Evolutionary conservation across 1,140 invertebrate species (phyloP).

Genomic region (Saccostrea glomerata): DNA sequence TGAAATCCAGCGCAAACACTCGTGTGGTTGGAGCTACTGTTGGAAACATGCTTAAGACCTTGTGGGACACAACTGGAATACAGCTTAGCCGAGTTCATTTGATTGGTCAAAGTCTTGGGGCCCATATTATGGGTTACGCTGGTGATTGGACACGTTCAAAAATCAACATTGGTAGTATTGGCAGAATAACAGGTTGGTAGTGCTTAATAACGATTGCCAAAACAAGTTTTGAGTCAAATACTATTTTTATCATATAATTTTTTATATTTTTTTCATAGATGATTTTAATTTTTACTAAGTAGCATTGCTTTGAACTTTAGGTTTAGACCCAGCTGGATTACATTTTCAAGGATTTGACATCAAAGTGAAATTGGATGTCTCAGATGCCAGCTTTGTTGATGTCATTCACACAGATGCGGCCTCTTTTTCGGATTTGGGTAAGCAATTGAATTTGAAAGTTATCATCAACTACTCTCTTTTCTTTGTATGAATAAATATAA

Average conservation of each 20-base stretch:
- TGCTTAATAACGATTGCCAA: background rate
- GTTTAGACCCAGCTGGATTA: conserved; percentile 86
- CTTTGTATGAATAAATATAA: too few species aligned
- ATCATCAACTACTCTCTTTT: too few species aligned
- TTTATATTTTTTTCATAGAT: too few species aligned
- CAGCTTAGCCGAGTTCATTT: conserved; percentile 82
- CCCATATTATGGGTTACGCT: conserved; percentile 93
- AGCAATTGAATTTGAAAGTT: too few species aligned
- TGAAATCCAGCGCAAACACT: conserved; percentile 94
- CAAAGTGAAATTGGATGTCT: conserved; percentile 77
- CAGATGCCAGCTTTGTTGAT: conserved; percentile 94
- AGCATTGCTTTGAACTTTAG: conserved; percentile 70
- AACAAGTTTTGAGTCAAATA: too few species aligned
- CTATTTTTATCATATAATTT: too few species aligned
- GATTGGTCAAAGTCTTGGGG: conserved; percentile 94
- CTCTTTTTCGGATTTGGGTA: conserved; percentile 82
- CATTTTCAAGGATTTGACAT: conserved; percentile 82
- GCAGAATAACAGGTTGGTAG: conserved; percentile 83
- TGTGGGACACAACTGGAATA: conserved; percentile 53
- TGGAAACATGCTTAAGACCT: conserved; percentile 84
- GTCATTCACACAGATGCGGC: conserved; percentile 95
- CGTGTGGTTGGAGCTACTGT: conserved; percentile 93
- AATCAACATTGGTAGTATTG: conserved; percentile 81
- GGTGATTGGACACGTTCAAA: conserved; percentile 85
- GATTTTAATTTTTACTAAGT: too few species aligned